Evolutionary conservation across 1,140 invertebrate genomes (phyloP), one percentile per base, ranked within the genome.

Genomic region (Microplitis demolitor): DNA sequence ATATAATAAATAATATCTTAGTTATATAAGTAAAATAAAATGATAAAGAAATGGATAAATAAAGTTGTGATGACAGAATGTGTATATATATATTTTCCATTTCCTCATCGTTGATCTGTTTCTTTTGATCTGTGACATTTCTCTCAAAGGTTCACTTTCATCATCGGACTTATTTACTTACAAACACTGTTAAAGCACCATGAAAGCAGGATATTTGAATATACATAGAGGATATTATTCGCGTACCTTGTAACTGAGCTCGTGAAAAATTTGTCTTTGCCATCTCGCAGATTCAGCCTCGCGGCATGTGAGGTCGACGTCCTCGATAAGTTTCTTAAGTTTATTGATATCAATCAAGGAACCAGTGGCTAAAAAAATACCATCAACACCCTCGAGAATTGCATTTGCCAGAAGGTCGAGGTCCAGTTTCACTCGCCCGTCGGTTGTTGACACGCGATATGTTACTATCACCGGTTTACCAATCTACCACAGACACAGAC

Each of bases 281-380:
- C 93, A 96, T 33, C 96, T 83, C 24, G 94, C 94, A 13, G 92
- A 90, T 85, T 97, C 96, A 0, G 95, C 95, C 87, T 97, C 95
- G 76, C 91, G 89, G 77, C 93, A 93, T 67, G 95, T 91, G 35
- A 87, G 88, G 45, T 91, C 89, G 87, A 95, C 90, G 24, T 90
- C 91, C 71, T 87, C 83, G 33, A 95, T 89, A 35, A 90, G 87
- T 50, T 91, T 87, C 3, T 89, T 79, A n/a, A 93, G 93, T 80
- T 92, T 92, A 14, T 88, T 84, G 14, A 92, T 92, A 69, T 93
- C 91, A 45, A 45, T 11, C 34, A 93, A 91, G 4, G 92, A 93
- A 84, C 95, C 94, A 37, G 93, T 92, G 0, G 91, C 91, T 35
- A 95, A 87, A 87, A 94, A 90, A 53, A 95, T 89, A 78, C 90